Percentiles rank a stretch among this genome's conserved stretches.
These are phyloP conservation scores for Blastobasis adustella DNA, from an alignment of 2,888 invertebrate genomes.

Conservation along the genomic window DNA sequence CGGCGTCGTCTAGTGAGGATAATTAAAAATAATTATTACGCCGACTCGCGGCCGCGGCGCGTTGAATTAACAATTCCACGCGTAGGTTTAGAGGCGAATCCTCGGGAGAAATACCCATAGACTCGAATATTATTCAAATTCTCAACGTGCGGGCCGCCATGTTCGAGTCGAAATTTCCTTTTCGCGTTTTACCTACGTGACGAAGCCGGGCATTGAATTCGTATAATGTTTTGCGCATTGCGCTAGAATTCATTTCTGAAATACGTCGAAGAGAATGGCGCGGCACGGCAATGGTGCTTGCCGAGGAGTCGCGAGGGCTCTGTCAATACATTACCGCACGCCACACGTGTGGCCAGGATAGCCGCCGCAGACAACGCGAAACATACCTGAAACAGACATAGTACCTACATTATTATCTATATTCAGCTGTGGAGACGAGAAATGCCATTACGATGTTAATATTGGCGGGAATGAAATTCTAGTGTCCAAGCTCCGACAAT, in stretches of 20 bases:
- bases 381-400: slow-evolving; percentile 11
- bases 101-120: slow-evolving; percentile 10
- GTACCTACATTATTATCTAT: not conserved
- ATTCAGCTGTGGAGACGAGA: not conserved
- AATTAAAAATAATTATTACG: slow-evolving; percentile 60
- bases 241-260: slow-evolving; percentile 5
- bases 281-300: not conserved
- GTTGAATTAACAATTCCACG: slow-evolving; percentile 36
- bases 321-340: no score
- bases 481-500: not conserved
- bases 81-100: slow-evolving; percentile 18
- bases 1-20: slow-evolving; percentile 25
- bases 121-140: slow-evolving; percentile 12
- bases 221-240: slow-evolving; percentile 8
- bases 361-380: not conserved
- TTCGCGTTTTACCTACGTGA: slow-evolving; percentile 3
- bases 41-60: slow-evolving; percentile 7
- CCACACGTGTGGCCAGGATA: not conserved
- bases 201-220: slow-evolving; percentile 3
- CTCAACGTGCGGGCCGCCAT: slow-evolving; percentile 1
- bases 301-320: not conserved
- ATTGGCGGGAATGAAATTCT: not conserved
- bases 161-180: slow-evolving; percentile 5
- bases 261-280: not conserved
- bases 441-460: not conserved